Conservation (phyloP, 2,888 invertebrate species). For the Hirtodrosophila duncani region DNA sequence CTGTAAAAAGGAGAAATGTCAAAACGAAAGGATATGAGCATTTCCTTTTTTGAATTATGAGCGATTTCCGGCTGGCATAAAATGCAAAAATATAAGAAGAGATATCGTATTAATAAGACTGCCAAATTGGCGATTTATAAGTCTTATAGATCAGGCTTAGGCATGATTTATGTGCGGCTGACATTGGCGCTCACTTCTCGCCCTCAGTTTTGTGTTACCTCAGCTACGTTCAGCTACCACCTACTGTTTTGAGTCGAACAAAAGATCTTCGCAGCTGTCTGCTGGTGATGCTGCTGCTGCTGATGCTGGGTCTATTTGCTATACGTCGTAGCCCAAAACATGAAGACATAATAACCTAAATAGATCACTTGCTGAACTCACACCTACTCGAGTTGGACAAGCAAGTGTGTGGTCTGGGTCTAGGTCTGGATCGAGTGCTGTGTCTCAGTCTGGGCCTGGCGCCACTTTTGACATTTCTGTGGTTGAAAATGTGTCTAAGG, state of each 20-base stretch:
- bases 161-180: slow-evolving; percentile 27
- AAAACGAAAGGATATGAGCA: slow-evolving; percentile 68
- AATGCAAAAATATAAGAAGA: slow-evolving; percentile 30
- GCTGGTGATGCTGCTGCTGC: slow-evolving; percentile 27
- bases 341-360: slow-evolving; percentile 69
- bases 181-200: not conserved
- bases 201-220: not conserved
- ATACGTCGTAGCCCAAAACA: slow-evolving; percentile 46
- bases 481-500: slow-evolving; percentile 19
- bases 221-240: slow-evolving; percentile 30
- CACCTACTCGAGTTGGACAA: slow-evolving; percentile 45
- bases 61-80: slow-evolving; percentile 67
- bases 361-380: slow-evolving; percentile 64
- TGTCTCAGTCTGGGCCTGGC: slow-evolving; percentile 42
- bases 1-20: slow-evolving; percentile 59
- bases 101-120: slow-evolving; percentile 18
- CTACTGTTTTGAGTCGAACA: slow-evolving; percentile 40
- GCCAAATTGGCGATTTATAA: slow-evolving; percentile 25
- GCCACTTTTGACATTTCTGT: slow-evolving; percentile 58
- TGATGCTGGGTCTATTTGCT: slow-evolving; percentile 14
- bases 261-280: slow-evolving; percentile 42
- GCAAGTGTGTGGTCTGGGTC: slow-evolving; percentile 59
- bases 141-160: slow-evolving; percentile 20
- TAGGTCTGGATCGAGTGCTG: too few relatives aligned
- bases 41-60: slow-evolving; percentile 72